phyloP scores from a whole-genome alignment of 2,113 vertebrate genomes.

The Tetrao urogallus region DNA sequence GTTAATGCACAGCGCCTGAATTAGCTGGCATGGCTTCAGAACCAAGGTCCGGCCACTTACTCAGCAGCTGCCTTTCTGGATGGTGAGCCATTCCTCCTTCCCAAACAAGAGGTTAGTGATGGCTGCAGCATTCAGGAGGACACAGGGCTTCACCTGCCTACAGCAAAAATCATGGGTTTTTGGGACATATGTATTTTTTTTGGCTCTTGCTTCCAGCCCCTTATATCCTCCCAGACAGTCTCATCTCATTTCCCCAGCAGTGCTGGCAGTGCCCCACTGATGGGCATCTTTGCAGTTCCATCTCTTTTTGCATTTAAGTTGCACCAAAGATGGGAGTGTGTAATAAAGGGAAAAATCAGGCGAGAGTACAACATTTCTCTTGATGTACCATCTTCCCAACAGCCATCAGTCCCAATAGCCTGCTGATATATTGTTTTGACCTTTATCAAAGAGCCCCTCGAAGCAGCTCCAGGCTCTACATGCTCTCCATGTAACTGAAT shows the following conservation, averaged over 20 bases:
- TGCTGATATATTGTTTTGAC: neutral
- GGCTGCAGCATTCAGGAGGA: neutral
- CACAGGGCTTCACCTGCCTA: neutral
- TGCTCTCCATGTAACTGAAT: conserved; percentile 49
- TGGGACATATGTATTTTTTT: neutral
- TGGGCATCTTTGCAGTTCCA: neutral
- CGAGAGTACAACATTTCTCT: neutral
- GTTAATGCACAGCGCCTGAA: neutral
- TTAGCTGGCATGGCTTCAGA: conserved; percentile 12
- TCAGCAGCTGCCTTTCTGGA: neutral
- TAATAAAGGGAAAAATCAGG: neutral
- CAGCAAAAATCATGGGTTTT: neutral
- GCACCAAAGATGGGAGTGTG: neutral
- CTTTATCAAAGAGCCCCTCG: conserved; percentile 49
- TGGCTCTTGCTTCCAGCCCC: neutral
- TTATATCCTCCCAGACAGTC: neutral
- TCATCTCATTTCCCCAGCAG: neutral
- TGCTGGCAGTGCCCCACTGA: neutral
- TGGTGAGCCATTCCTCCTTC: neutral
- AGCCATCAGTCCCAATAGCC: neutral
- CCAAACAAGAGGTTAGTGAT: fast-evolving
- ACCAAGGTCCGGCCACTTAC: neutral
- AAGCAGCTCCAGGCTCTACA: conserved; percentile 43
- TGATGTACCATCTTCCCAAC: neutral
- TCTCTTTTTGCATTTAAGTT: neutral